A percentile compares a stretch with the other conserved stretches of the same genome.
phyloP scores from a whole-genome alignment of 2,113 vertebrate species.

The Loxodonta africana region DNA sequence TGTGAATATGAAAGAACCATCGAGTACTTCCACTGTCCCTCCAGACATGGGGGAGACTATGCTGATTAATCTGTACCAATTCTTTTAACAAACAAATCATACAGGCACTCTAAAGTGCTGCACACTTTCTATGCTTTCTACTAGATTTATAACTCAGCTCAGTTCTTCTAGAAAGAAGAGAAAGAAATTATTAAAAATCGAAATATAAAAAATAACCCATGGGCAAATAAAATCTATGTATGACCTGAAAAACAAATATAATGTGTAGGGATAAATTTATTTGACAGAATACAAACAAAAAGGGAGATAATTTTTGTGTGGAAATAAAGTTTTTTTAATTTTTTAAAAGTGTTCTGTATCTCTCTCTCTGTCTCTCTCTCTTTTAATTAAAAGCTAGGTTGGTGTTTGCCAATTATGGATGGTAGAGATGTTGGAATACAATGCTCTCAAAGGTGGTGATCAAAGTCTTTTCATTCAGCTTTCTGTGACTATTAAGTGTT shows the following conservation, averaged over 20 bases:
- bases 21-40: conserved; percentile 26
- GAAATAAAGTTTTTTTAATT: conserved; percentile 78
- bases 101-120: conserved; percentile 18
- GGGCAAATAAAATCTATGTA: neutral
- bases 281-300: conserved; percentile 41
- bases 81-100: conserved; percentile 63
- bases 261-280: neutral
- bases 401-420: conserved; percentile 81
- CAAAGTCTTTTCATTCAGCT: conserved; percentile 86
- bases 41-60: neutral
- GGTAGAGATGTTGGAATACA: conserved; percentile 81
- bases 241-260: conserved; percentile 72
- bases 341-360: conserved; percentile 53
- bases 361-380: neutral
- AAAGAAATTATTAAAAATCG: conserved; percentile 62
- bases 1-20: conserved; percentile 19
- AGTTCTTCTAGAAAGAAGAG: conserved; percentile 22
- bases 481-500: conserved; percentile 87
- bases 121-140: conserved; percentile 18
- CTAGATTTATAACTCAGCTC: conserved; percentile 34
- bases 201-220: conserved; percentile 61
- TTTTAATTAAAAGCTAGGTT: conserved; percentile 65
- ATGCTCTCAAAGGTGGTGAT: conserved; percentile 86
- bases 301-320: conserved; percentile 69
- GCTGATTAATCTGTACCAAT: conserved; percentile 43